phyloP scores from a whole-genome alignment of 2,113 vertebrate genomes.

The Gorsachius goisagi region DNA sequence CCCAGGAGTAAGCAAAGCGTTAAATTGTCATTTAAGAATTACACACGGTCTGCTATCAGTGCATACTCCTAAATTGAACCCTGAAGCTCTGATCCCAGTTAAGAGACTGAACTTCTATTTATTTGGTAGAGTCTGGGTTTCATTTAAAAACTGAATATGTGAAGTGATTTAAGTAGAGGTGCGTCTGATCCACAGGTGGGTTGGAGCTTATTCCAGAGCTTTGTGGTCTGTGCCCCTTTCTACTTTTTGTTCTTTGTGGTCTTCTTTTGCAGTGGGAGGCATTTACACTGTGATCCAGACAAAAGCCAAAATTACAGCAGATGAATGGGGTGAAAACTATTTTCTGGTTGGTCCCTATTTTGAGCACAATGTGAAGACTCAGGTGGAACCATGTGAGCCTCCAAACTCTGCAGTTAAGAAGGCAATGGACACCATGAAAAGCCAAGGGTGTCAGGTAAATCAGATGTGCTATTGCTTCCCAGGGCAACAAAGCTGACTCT shows the following conservation, averaged over 20 bases:
- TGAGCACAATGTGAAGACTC: conserved; percentile 93
- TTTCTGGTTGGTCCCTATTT: conserved; percentile 94
- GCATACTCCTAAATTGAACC: background rate
- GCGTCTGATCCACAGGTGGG: background rate
- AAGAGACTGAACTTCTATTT: background rate
- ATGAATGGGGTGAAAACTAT: conserved; percentile 97
- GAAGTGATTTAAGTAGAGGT: background rate
- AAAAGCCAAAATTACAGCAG: conserved; percentile 90
- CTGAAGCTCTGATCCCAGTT: background rate
- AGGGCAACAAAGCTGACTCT: conserved; percentile 36
- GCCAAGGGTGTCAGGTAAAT: conserved; percentile 89
- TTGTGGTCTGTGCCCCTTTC: background rate
- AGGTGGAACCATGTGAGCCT: conserved; percentile 91
- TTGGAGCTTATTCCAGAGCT: background rate
- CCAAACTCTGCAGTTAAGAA: conserved; percentile 75
- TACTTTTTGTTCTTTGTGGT: background rate
- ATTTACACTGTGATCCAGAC: conserved; percentile 99
- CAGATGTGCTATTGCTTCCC: background rate
- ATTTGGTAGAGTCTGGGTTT: background rate
- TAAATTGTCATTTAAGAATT: background rate
- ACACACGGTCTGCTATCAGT: background rate
- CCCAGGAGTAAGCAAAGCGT: background rate
- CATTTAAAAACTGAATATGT: background rate
- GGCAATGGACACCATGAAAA: conserved; percentile 84
- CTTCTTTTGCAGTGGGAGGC: conserved; percentile 85